Conservation (phyloP, 2,797 vertebrate genomes). For the Xiphophorus birchmanni region DNA sequence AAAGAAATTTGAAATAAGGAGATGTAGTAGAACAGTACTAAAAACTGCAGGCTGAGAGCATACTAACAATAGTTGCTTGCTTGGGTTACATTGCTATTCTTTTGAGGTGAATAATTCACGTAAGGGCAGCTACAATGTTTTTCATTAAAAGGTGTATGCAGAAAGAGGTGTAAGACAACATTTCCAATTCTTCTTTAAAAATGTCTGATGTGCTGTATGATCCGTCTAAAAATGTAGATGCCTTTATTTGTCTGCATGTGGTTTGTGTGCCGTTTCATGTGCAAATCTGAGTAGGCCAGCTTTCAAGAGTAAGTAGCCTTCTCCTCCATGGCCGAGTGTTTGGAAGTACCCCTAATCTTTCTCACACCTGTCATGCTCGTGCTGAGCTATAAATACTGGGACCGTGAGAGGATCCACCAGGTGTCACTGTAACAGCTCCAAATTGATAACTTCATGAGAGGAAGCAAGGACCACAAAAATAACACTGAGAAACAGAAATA, state of each 20-base stretch:
- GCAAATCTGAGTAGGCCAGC: constrained; percentile 15
- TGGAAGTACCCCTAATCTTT: constrained; percentile 66
- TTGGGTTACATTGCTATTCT: neutral
- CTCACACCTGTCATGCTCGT: constrained; percentile 63
- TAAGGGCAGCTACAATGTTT: neutral
- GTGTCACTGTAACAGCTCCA: constrained; percentile 44
- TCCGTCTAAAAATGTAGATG: neutral
- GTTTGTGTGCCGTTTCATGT: neutral
- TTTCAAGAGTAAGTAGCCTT: constrained; percentile 29
- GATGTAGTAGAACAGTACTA: constrained; percentile 44
- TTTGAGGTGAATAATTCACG: neutral
- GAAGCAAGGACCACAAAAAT: constrained; percentile 1
- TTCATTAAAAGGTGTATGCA: neutral
- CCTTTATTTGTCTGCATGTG: neutral
- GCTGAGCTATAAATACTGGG: constrained; percentile 68
- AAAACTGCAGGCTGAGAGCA: constrained; percentile 8
- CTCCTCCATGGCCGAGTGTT: constrained; percentile 20
- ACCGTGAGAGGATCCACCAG: constrained; percentile 61
- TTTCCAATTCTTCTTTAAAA: neutral
- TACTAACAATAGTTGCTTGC: constrained; percentile 3
- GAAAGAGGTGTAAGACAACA: neutral
- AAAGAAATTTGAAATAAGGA: constrained; percentile 51
- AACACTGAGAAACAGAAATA: neutral
- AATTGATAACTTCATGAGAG: constrained; percentile 27
- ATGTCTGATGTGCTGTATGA: neutral